Conservation (phyloP, 2,113 vertebrate species). For the Atrichornis clamosus region DNA sequence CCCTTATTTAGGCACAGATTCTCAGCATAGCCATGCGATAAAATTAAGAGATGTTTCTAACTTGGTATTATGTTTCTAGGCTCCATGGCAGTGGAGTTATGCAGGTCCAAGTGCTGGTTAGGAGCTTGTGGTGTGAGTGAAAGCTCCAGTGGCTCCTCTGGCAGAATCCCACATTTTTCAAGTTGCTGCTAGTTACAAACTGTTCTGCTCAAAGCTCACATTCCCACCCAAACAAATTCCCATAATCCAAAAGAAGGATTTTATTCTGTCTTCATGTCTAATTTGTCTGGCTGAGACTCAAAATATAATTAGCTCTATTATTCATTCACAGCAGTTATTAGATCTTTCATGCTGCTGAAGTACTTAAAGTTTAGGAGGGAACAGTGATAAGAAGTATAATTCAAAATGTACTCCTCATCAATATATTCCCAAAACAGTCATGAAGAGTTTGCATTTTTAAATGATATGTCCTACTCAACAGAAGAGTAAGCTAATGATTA, state of each 20-base stretch:
- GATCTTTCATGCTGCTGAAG: neutral
- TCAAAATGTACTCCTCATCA: neutral
- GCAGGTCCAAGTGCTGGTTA: neutral
- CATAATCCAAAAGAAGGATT: neutral
- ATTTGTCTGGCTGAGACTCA: neutral
- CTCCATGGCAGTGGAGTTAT: rapidly evolving
- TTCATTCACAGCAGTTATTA: neutral
- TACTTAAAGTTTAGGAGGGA: neutral
- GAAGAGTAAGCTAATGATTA: neutral
- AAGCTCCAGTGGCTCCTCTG: neutral
- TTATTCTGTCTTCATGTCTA: neutral
- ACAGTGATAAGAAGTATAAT: neutral
- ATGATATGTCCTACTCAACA: neutral
- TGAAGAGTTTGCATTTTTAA: neutral
- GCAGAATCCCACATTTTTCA: rapidly evolving
- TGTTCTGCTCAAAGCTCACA: neutral
- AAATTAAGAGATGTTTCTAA: neutral
- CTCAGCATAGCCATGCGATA: neutral
- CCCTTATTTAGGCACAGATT: neutral
- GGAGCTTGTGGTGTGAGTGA: neutral
- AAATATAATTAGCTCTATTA: neutral
- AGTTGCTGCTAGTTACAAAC: neutral
- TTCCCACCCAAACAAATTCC: neutral
- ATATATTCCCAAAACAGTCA: neutral
- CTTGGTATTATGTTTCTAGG: neutral